Evolutionary conservation across 2,888 invertebrate species (phyloP), one percentile per base, ranked within the genome.

Genomic region (Agonopterix alstromeriana): DNA sequence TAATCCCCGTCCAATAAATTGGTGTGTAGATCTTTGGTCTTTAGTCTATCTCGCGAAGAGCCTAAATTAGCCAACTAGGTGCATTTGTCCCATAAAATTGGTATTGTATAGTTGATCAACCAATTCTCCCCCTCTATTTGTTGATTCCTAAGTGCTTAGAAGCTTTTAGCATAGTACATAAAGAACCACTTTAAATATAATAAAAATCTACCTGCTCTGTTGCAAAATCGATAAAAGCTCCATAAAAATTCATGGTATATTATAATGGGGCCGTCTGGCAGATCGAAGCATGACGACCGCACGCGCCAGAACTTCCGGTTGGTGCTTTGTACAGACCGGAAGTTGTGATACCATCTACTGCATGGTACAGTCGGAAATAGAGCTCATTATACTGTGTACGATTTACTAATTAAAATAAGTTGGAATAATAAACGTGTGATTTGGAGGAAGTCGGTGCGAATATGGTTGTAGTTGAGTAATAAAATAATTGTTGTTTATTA

Each of bases 221-320:
- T 9, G 42, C 41, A 36, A 43, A 42, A 42, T 46, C 36, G 14
- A 44, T 48, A 40, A 38, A 44, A 43, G 42, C 10, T 8, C 57
- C 53, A 57, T 66, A 61, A 67, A 67, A 57, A 56, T 56, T 56
- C 56, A 60, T 51, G 58, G 62, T 27, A 50, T 48, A 58, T 58
- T 53, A 54, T 52, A 45, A 47, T 45, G 44, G 49, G 58, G 54
- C 57, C 61, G 65, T 64, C 65, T 59, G 10, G 38, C 3, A 9
- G 42, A 10, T 42, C 12, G 67, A 66, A 63, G 70, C 72, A 66
- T 69, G 72, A 67, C 59, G 65, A 60, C 70, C 76, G 82, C 85
- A 81, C 84, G 84, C 80, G 84, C 80, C 76, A 63, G 49, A 55
- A 63, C 75, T 80, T 85, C 85, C 84, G 83, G 65, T 56, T 55